Evolutionary conservation across 1,140 invertebrate species (phyloP).

Genomic region (Sitophilus oryzae): DNA sequence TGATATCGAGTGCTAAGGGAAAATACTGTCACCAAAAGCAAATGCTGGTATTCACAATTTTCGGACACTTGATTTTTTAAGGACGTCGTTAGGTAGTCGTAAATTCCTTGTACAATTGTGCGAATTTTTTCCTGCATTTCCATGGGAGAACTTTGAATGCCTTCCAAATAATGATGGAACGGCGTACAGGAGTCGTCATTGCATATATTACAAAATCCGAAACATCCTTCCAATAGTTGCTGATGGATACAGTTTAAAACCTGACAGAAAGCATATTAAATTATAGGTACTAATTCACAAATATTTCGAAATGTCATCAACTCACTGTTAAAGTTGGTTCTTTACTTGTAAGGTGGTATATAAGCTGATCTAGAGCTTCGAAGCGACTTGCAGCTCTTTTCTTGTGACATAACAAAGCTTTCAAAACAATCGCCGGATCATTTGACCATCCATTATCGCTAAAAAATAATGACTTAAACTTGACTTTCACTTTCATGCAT

Average conservation of each 20-base stretch:
- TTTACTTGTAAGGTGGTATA: constrained; percentile 22
- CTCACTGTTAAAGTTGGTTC: constrained; percentile 22
- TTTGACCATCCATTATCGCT: constrained; percentile 35
- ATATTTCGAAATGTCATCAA: background rate
- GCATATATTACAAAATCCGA: constrained; percentile 49
- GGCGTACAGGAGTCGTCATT: constrained; percentile 38
- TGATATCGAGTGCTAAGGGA: constrained; percentile 54
- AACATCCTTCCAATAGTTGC: constrained; percentile 56
- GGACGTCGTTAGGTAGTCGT: constrained; percentile 41
- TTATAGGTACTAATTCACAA: background rate
- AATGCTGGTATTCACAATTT: constrained; percentile 34
- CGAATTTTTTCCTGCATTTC: constrained; percentile 44
- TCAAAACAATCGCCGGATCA: constrained; percentile 29
- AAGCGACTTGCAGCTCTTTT: constrained; percentile 47
- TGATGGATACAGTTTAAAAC: constrained; percentile 48
- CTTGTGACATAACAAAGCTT: constrained; percentile 47
- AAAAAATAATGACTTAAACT: background rate
- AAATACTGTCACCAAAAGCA: constrained; percentile 50
- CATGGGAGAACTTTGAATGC: constrained; percentile 44
- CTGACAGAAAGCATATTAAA: background rate
- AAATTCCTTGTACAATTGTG: constrained; percentile 46
- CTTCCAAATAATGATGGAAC: constrained; percentile 49
- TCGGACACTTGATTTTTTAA: constrained; percentile 30
- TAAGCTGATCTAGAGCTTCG: constrained; percentile 39
- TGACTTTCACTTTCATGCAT: background rate